These are phyloP conservation scores for Rhaphigaster nebulosa DNA, from an alignment of 2,888 invertebrate species.

Conservation along the genomic window DNA sequence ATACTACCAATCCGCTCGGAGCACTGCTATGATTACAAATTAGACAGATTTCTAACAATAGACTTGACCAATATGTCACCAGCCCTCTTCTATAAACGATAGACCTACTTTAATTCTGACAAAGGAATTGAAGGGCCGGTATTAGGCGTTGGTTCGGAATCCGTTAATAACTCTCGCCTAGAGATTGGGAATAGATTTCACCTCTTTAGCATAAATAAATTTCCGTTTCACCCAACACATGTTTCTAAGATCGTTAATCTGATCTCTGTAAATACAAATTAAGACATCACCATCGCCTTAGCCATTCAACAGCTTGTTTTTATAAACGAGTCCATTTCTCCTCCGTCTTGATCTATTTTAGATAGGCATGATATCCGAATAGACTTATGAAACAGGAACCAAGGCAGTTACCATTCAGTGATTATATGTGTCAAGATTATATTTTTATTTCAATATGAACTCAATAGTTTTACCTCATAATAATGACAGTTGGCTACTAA, in stretches of 20 bases:
- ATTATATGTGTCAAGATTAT: neutral
- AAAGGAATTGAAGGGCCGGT: constrained; percentile 27
- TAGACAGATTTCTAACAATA: neutral
- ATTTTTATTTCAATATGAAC: too few relatives aligned
- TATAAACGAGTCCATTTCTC: neutral
- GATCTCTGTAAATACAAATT: neutral
- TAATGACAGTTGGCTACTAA: too few relatives aligned
- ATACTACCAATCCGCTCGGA: neutral
- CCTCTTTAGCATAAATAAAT: constrained; percentile 45
- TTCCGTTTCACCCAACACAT: constrained; percentile 40
- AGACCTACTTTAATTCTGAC: constrained; percentile 24
- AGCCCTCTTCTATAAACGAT: neutral
- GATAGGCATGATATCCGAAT: neutral
- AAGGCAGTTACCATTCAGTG: neutral
- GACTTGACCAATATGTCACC: neutral
- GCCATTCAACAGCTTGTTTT: neutral
- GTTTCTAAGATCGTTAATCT: constrained; percentile 4
- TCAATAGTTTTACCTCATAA: too few relatives aligned
- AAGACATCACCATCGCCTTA: neutral
- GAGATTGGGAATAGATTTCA: constrained; percentile 36
- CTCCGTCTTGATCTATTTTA: neutral
- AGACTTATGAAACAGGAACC: neutral
- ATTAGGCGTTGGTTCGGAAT: constrained; percentile 14
- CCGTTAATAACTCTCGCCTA: constrained; percentile 1
- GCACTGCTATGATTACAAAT: constrained; percentile 11